Percentiles rank a stretch among this genome's conserved stretches.
These are phyloP conservation scores for Sciurus vulgaris DNA, from an alignment of 2,797 vertebrate species.

Conservation along the genomic window DNA sequence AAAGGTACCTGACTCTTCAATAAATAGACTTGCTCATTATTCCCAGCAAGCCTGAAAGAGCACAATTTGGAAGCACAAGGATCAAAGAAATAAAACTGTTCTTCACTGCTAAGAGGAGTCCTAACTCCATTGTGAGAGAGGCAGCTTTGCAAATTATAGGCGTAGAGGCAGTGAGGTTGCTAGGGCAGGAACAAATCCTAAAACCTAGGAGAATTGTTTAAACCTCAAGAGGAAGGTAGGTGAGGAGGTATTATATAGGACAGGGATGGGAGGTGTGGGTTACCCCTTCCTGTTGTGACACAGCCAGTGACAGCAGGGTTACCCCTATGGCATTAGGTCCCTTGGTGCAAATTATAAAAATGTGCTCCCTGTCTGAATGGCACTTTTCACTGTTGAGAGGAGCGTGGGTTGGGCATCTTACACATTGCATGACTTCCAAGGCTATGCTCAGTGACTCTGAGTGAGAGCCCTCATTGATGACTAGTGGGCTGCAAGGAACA, in stretches of 20 bases:
- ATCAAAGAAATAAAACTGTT: slow-evolving; percentile 77
- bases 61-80: slow-evolving; percentile 65
- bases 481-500: not conserved
- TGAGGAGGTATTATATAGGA: not conserved
- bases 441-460: not conserved
- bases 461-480: not conserved
- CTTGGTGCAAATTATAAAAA: slow-evolving; percentile 25
- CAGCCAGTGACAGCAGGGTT: not conserved
- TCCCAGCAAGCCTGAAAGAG: slow-evolving; percentile 72
- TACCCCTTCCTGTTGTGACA: slow-evolving; percentile 30
- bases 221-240: not conserved
- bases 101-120: slow-evolving; percentile 71
- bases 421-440: not conserved
- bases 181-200: slow-evolving; percentile 20
- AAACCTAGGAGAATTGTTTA: slow-evolving; percentile 48
- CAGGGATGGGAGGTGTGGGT: not conserved
- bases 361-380: not conserved
- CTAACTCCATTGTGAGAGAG: slow-evolving; percentile 50
- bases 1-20: slow-evolving; percentile 78
- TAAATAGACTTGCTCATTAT: slow-evolving; percentile 70
- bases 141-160: slow-evolving; percentile 61
- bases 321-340: not conserved
- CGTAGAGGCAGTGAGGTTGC: not conserved
- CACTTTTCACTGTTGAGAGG: not conserved
- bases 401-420: not conserved